Conservation (phyloP, 1,140 invertebrate genomes). For the Calliphora vicina region DNA sequence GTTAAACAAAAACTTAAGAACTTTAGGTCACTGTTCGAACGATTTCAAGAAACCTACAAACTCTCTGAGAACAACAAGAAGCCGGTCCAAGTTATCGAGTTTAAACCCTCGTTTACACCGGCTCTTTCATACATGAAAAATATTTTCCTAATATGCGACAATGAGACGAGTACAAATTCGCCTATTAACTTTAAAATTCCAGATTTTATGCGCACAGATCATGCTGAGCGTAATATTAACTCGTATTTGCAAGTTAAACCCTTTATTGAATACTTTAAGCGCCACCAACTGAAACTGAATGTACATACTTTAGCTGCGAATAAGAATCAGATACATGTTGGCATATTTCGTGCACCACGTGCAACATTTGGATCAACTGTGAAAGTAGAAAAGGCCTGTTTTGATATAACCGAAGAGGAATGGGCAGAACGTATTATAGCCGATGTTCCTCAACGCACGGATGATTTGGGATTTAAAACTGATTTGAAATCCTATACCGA, state of each 20-base stretch:
- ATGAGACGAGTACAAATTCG: background rate
- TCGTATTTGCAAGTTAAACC: conserved; percentile 46
- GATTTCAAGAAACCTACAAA: conserved; percentile 30
- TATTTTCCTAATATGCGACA: conserved; percentile 43
- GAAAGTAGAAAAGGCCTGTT: conserved; percentile 2
- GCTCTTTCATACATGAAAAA: conserved; percentile 55
- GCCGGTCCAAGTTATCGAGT: conserved; percentile 27
- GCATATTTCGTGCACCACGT: conserved; percentile 43
- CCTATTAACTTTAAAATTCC: conserved; percentile 28
- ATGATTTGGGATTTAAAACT: conserved; percentile 33
- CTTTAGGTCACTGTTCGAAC: conserved; percentile 46
- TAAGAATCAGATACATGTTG: conserved; percentile 41
- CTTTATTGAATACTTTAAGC: conserved; percentile 40
- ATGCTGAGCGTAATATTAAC: conserved; percentile 46
- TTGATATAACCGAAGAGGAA: conserved; percentile 35
- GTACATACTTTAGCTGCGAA: conserved; percentile 44
- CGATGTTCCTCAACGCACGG: background rate
- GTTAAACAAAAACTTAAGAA: conserved; percentile 37
- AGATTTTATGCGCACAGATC: conserved; percentile 50
- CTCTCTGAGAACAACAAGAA: conserved; percentile 15
- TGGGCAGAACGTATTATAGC: background rate
- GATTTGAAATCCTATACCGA: conserved; percentile 16
- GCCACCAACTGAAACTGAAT: conserved; percentile 31
- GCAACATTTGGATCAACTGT: background rate
- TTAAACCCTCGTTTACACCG: conserved; percentile 52